Evolutionary conservation across 2,888 invertebrate species (phyloP).

Genomic region (Kryphioiulus occultus): DNA sequence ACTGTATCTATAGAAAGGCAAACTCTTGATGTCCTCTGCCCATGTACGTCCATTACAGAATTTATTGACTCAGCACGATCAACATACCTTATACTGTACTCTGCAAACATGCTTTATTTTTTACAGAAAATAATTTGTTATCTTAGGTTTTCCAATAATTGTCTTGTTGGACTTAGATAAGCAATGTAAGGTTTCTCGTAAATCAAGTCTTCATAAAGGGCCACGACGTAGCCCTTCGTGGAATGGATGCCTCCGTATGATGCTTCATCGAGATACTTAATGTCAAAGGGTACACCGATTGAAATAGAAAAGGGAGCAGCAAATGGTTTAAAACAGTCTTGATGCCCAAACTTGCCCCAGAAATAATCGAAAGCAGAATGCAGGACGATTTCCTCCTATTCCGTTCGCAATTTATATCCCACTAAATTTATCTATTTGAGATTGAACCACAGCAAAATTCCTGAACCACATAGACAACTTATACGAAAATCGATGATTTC

Average conservation of each 20-base stretch:
- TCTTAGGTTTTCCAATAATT: background rate
- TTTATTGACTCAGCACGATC: background rate
- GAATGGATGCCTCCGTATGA: background rate
- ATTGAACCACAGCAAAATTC: background rate
- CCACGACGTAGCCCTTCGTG: background rate
- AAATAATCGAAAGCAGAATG: slow-evolving; percentile 1
- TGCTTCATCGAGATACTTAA: background rate
- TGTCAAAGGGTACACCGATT: background rate
- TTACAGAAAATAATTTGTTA: background rate
- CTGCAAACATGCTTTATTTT: background rate
- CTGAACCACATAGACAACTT: background rate
- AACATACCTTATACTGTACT: background rate
- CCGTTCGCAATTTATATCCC: background rate
- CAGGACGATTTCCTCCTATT: background rate
- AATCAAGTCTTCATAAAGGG: background rate
- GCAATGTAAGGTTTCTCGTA: background rate
- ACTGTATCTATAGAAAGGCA: too few relatives aligned
- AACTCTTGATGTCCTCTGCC: too few relatives aligned
- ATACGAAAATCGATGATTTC: background rate
- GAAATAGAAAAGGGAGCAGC: background rate
- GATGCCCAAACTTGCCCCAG: background rate
- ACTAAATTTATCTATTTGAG: background rate
- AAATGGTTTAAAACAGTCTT: background rate
- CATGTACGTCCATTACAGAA: too few relatives aligned
- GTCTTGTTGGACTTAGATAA: background rate